A percentile compares a stretch with the other conserved stretches of the same genome.
phyloP scores from a whole-genome alignment of 1,140 invertebrate genomes.

The Nasonia longicornis region DNA sequence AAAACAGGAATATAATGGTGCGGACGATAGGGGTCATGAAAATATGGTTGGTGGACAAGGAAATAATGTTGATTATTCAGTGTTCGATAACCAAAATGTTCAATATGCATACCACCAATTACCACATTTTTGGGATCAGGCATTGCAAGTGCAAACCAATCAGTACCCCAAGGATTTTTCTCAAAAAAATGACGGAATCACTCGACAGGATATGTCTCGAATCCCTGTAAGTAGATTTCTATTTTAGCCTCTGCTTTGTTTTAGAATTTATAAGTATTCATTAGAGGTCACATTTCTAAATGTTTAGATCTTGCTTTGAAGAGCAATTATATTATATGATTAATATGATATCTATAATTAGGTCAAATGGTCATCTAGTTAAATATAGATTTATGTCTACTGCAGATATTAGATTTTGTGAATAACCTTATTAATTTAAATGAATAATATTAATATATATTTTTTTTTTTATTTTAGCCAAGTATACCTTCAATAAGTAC shows the following conservation, averaged over 20 bases:
- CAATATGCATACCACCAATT: constrained; percentile 65
- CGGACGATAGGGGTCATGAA: constrained; percentile 60
- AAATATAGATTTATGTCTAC: constrained; percentile 4
- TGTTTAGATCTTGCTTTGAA: neutral
- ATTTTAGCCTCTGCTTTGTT: neutral
- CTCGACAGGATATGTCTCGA: constrained; percentile 56
- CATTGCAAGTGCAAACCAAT: constrained; percentile 55
- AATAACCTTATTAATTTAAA: neutral
- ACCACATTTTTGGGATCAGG: constrained; percentile 65
- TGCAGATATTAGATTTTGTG: neutral
- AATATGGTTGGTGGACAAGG: constrained; percentile 52
- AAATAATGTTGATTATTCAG: constrained; percentile 59
- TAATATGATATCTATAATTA: neutral
- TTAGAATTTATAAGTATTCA: neutral
- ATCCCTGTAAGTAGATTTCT: constrained; percentile 50
- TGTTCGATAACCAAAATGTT: constrained; percentile 64
- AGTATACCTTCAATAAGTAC: constrained; percentile 12
- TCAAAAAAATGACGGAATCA: constrained; percentile 58
- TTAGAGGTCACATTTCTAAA: neutral
- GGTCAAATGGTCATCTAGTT: constrained; percentile 17
- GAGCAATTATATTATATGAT: neutral
- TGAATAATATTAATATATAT: neutral
- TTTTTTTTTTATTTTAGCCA: constrained; percentile 36
- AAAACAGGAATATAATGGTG: constrained; percentile 64
- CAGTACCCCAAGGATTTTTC: constrained; percentile 60